Evolutionary conservation across 2,797 vertebrate genomes (phyloP).

Genomic region (Podargus strigoides): DNA sequence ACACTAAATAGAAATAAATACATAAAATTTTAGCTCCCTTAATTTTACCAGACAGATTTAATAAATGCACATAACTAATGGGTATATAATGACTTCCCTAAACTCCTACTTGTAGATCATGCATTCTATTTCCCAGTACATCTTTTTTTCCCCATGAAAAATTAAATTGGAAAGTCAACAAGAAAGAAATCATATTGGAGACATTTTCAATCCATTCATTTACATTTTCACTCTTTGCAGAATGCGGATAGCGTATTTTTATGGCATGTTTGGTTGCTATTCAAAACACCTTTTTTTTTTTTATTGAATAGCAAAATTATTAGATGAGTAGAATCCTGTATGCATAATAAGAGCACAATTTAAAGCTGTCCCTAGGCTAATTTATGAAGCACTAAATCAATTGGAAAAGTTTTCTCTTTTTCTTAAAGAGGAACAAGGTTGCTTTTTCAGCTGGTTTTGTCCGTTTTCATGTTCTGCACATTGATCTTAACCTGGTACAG

Average conservation of each 20-base stretch:
- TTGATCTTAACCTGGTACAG: slow-evolving; percentile 23
- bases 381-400: slow-evolving; percentile 72
- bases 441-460: slow-evolving; percentile 54
- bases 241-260: slow-evolving; percentile 36
- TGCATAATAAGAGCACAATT: slow-evolving; percentile 72
- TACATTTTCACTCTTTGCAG: slow-evolving; percentile 52
- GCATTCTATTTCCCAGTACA: slow-evolving; percentile 52
- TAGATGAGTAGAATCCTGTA: slow-evolving; percentile 71
- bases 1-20: slow-evolving; percentile 45
- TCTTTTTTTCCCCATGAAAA: slow-evolving; percentile 46
- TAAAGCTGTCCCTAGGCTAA: slow-evolving; percentile 73
- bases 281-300: slow-evolving; percentile 63
- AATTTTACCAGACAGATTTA: slow-evolving; percentile 50
- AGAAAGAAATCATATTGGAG: slow-evolving; percentile 49
- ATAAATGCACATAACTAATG: slow-evolving; percentile 65
- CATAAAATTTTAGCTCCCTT: slow-evolving; percentile 36
- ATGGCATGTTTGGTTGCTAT: slow-evolving; percentile 58
- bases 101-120: slow-evolving; percentile 55
- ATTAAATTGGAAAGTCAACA: slow-evolving; percentile 59
- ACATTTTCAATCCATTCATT: slow-evolving; percentile 52
- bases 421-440: slow-evolving; percentile 55
- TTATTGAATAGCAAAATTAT: slow-evolving; percentile 73
- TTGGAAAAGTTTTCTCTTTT: slow-evolving; percentile 54
- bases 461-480: slow-evolving; percentile 34
- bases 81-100: slow-evolving; percentile 61